These are phyloP conservation scores for Heteronetta atricapilla DNA, from an alignment of 2,113 vertebrate genomes.

Conservation along the genomic window DNA sequence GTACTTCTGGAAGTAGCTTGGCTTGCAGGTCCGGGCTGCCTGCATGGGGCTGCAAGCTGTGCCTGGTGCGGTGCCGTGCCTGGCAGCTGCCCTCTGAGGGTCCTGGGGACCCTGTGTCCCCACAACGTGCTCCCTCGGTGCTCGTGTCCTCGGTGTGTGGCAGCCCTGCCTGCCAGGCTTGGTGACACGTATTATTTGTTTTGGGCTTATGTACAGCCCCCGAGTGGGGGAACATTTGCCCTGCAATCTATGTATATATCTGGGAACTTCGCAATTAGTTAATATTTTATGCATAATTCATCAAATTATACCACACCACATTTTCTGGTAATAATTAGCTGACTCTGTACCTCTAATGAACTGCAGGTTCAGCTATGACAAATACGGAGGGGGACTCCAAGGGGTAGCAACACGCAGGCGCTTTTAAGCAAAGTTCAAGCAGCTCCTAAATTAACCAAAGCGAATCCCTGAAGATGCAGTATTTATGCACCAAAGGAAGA, in stretches of 20 bases:
- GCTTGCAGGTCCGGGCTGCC: neutral
- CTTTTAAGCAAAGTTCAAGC: conserved; percentile 71
- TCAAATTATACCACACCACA: conserved; percentile 52
- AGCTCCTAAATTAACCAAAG: conserved; percentile 71
- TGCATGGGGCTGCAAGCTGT: neutral
- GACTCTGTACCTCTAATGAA: conserved; percentile 68
- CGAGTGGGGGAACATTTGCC: conserved; percentile 28
- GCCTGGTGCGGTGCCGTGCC: neutral
- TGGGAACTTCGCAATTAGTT: conserved; percentile 52
- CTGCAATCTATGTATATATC: neutral
- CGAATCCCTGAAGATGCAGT: conserved; percentile 49
- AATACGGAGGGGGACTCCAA: neutral
- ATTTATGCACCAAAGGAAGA: conserved; percentile 55
- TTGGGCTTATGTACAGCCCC: neutral
- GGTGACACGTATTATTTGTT: neutral
- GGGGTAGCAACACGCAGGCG: conserved; percentile 53
- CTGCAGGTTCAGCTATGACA: conserved; percentile 63
- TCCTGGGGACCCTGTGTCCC: neutral
- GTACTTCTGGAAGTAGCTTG: neutral
- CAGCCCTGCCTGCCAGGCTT: neutral
- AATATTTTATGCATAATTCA: conserved; percentile 71
- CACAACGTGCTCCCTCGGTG: fast-evolving
- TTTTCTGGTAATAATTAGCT: conserved; percentile 71
- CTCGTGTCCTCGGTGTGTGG: fast-evolving
- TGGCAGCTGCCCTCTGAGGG: neutral